phyloP scores from a whole-genome alignment of 64 coral and sea anemone genomes.

The Montipora efflorescens region DNA sequence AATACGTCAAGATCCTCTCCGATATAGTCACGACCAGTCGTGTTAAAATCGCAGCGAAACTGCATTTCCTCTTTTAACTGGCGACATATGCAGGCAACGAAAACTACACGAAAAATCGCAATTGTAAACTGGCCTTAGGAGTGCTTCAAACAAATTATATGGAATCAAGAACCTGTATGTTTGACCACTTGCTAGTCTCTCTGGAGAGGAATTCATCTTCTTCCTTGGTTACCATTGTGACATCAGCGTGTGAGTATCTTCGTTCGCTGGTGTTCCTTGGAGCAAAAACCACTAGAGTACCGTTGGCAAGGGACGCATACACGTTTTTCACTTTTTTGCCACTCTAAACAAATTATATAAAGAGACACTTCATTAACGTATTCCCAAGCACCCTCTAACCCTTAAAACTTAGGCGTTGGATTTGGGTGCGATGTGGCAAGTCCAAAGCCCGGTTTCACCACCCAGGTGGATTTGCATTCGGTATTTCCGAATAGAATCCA shows the following conservation, averaged over 20 bases:
- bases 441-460: too few relatives aligned
- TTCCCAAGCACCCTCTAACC: background rate
- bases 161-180: constrained; percentile 54
- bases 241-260: constrained; percentile 60
- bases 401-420: too few relatives aligned
- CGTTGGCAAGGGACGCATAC: constrained; percentile 89
- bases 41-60: too few relatives aligned
- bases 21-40: too few relatives aligned
- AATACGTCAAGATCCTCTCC: too few relatives aligned
- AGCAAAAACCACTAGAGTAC: constrained; percentile 80
- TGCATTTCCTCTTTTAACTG: too few relatives aligned
- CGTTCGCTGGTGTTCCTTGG: background rate
- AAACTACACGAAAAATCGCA: too few relatives aligned
- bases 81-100: too few relatives aligned
- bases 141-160: background rate
- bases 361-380: background rate
- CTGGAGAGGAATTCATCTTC: constrained; percentile 65
- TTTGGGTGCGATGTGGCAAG: too few relatives aligned
- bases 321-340: constrained; percentile 49
- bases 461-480: too few relatives aligned
- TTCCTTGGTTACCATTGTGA: constrained; percentile 61
- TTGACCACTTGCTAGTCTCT: constrained; percentile 65
- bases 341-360: constrained; percentile 12
- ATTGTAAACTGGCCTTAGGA: too few relatives aligned
- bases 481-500: too few relatives aligned